These are phyloP conservation scores for Ectropis crepuscularia DNA, from an alignment of 2,888 invertebrate genomes.

Conservation along the genomic window DNA sequence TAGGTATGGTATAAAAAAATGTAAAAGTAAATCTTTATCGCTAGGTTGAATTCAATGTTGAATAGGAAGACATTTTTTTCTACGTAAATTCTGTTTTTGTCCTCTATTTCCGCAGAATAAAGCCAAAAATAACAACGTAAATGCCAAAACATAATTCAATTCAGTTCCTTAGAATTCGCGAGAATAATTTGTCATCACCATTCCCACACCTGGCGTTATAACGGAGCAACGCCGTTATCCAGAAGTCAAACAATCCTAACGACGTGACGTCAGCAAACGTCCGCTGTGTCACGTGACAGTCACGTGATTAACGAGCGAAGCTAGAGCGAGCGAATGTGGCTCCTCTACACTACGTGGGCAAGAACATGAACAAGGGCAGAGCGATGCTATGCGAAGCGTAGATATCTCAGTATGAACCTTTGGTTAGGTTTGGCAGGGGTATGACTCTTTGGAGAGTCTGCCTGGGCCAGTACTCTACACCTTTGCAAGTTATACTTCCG, in stretches of 20 bases:
- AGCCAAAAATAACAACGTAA: background rate
- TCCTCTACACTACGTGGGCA: background rate
- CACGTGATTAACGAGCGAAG: conserved; percentile 20
- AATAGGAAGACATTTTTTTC: too few species aligned
- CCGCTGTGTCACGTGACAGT: conserved; percentile 24
- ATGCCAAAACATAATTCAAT: conserved; percentile 9
- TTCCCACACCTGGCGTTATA: conserved; percentile 20
- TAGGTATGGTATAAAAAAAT: background rate
- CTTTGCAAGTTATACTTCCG: too few species aligned
- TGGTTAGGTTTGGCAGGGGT: too few species aligned
- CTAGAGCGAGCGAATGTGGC: conserved; percentile 8
- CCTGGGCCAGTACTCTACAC: too few species aligned
- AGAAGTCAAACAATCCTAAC: conserved; percentile 24
- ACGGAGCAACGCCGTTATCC: conserved; percentile 6
- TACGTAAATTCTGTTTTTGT: too few species aligned
- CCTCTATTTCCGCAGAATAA: background rate
- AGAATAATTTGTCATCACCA: conserved; percentile 20
- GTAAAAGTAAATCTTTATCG: too few species aligned
- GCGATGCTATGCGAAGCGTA: too few species aligned
- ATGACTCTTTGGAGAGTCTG: too few species aligned
- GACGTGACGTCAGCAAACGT: conserved; percentile 19
- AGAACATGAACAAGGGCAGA: too few species aligned
- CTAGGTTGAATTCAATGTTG: too few species aligned
- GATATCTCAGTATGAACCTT: too few species aligned
- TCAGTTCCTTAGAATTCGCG: conserved; percentile 2